phyloP scores from a whole-genome alignment of 2,113 vertebrate species.

The Delphinapterus leucas region DNA sequence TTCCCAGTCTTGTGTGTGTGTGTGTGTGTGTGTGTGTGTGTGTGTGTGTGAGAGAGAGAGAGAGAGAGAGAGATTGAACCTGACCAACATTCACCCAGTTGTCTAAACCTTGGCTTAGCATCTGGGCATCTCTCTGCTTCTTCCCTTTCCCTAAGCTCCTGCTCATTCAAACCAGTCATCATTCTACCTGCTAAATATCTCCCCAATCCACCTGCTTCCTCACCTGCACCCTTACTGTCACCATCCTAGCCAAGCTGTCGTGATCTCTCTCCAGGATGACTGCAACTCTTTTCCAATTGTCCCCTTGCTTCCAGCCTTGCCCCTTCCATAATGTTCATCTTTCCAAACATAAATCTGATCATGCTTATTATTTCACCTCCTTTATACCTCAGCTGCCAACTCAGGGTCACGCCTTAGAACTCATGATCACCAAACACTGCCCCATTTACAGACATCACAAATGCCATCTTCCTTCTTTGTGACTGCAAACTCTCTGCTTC shows the following conservation, averaged over 20 bases:
- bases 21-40: too few relatives aligned
- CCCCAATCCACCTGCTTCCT: neutral
- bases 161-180: neutral
- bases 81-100: neutral
- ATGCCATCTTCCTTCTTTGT: neutral
- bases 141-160: neutral
- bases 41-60: too few relatives aligned
- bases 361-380: neutral
- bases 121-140: neutral
- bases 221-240: neutral
- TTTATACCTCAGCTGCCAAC: neutral
- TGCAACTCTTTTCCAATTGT: neutral
- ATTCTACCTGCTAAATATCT: neutral
- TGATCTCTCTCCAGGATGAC: neutral
- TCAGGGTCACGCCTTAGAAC: neutral
- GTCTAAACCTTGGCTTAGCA: neutral
- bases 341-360: neutral
- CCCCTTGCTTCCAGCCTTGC: neutral
- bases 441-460: neutral
- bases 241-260: accelerated
- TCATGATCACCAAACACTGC: neutral
- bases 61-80: neutral
- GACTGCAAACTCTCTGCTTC: neutral
- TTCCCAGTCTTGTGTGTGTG: too few relatives aligned
- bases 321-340: neutral